Evolutionary conservation across 2,888 invertebrate species (phyloP).

Genomic region (Ennomos quercinarius): DNA sequence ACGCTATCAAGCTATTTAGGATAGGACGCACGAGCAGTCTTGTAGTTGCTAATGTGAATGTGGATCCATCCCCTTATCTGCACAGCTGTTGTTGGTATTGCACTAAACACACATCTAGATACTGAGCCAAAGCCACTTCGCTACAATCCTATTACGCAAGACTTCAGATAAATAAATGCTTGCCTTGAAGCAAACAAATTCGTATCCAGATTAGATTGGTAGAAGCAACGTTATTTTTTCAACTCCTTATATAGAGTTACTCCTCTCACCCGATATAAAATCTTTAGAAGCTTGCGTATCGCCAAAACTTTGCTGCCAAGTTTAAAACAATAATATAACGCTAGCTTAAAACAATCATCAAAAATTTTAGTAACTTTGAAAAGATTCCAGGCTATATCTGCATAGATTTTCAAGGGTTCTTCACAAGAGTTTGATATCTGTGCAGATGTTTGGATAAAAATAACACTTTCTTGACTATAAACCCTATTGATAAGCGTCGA

Average conservation of each 20-base stretch:
- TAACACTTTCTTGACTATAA: background rate
- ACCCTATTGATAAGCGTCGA: too few species aligned
- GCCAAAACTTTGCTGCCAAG: constrained; percentile 36
- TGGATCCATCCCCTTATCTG: constrained; percentile 22
- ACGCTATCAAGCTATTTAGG: too few species aligned
- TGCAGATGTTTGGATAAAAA: constrained; percentile 20
- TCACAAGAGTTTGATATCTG: background rate
- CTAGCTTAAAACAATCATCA: constrained; percentile 42
- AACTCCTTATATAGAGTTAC: constrained; percentile 29
- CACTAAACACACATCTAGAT: constrained; percentile 20
- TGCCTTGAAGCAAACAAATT: constrained; percentile 25
- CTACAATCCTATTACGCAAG: constrained; percentile 17
- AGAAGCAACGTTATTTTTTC: constrained; percentile 33
- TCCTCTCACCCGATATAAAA: constrained; percentile 34
- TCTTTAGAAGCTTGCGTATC: constrained; percentile 35
- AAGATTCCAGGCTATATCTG: constrained; percentile 32
- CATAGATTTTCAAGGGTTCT: constrained; percentile 19
- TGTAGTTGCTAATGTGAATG: constrained; percentile 25
- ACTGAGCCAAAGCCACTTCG: constrained; percentile 5
- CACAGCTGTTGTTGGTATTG: constrained; percentile 21
- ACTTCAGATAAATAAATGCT: constrained; percentile 13
- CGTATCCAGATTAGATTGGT: constrained; percentile 21
- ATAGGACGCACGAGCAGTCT: constrained; percentile 2
- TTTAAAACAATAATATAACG: constrained; percentile 42
- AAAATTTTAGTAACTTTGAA: constrained; percentile 31